Conservation (phyloP, 2,113 vertebrate genomes). For the Spea multiplicata region DNA sequence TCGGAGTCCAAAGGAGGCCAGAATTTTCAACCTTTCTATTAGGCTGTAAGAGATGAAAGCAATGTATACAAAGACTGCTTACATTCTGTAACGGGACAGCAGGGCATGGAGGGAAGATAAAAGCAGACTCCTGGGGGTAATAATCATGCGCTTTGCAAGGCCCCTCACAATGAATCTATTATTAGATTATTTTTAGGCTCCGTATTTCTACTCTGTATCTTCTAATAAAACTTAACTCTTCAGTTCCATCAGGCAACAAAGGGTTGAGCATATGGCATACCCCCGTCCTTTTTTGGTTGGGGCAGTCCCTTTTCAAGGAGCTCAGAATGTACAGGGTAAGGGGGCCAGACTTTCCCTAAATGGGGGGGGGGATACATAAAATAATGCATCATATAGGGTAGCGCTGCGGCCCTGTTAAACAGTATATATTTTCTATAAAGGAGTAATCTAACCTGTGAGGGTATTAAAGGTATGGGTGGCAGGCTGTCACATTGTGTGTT, state of each 20-base stretch:
- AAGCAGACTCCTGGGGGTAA: background rate
- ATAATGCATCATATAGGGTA: no score
- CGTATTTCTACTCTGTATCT: background rate
- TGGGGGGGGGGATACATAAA: no score
- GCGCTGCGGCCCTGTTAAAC: no score
- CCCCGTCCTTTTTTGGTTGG: background rate
- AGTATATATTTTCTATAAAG: no score
- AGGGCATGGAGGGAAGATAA: background rate
- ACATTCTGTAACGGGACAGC: background rate
- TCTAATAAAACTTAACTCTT: background rate
- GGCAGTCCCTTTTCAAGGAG: no score
- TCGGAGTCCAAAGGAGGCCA: no score
- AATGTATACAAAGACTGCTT: background rate
- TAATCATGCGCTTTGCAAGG: background rate
- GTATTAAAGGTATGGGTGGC: background rate
- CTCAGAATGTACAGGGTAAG: no score
- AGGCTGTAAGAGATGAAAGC: background rate
- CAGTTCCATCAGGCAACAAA: background rate
- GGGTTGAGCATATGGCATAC: background rate
- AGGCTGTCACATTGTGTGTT: background rate
- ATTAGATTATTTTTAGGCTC: no score
- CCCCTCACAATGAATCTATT: constrained; percentile 5
- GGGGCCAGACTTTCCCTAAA: no score
- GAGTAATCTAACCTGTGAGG: no score
- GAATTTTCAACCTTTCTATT: no score